A percentile compares a stretch with the other conserved stretches of the same genome.
phyloP scores from a whole-genome alignment of 2,113 vertebrate genomes.

The Pelecanoides urinatrix region DNA sequence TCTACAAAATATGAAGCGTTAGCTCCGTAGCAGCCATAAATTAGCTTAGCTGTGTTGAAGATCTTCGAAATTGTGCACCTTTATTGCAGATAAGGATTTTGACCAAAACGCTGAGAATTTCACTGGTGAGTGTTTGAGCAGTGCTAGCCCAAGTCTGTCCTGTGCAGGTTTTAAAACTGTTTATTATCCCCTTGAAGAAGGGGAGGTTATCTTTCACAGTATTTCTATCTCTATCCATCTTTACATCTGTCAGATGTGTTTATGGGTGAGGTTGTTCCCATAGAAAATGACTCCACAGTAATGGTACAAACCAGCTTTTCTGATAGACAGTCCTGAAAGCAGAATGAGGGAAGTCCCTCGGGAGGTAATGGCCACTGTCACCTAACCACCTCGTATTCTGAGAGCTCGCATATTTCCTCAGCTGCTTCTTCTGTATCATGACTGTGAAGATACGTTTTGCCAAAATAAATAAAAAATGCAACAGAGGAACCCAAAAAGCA shows the following conservation, averaged over 20 bases:
- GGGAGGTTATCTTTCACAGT: not conserved
- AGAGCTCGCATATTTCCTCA: not conserved
- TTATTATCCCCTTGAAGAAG: not conserved
- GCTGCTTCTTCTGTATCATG: not conserved
- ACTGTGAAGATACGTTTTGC: not conserved
- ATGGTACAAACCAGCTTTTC: not conserved
- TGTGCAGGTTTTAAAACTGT: not conserved
- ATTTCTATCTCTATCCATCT: not conserved
- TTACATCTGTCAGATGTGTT: not conserved
- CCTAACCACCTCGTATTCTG: not conserved
- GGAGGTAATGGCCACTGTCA: not conserved
- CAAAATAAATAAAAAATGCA: not conserved
- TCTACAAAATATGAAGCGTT: not conserved
- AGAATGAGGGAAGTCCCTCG: not conserved
- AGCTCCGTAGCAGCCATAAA: not conserved
- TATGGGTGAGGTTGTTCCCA: not conserved
- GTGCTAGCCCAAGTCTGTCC: not conserved
- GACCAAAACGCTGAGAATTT: not conserved
- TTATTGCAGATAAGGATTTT: not conserved
- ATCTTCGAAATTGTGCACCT: not conserved
- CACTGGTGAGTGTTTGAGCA: not conserved
- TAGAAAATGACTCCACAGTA: not conserved
- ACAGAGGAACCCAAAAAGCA: not conserved
- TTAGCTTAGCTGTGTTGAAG: not conserved
- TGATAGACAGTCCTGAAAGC: not conserved